A percentile compares a stretch with the other conserved stretches of the same genome.
These are phyloP conservation scores for Cheilosia urbana DNA, from an alignment of 2,888 invertebrate species.

Conservation along the genomic window DNA sequence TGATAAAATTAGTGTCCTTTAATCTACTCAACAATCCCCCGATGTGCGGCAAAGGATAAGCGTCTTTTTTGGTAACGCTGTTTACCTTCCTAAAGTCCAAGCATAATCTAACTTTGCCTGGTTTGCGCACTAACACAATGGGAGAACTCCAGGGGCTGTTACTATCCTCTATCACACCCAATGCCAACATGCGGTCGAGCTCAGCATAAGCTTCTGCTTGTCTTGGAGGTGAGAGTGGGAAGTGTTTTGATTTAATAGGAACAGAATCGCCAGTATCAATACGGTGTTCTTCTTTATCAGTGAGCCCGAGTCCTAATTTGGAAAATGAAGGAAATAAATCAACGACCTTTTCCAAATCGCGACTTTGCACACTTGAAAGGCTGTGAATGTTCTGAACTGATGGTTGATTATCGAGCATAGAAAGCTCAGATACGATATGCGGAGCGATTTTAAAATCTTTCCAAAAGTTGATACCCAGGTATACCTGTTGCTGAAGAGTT, in stretches of 20 bases:
- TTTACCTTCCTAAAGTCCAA: too few species aligned
- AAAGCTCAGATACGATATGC: not conserved
- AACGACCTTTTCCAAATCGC: not conserved
- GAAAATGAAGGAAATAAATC: not conserved
- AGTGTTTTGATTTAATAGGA: constrained; percentile 5
- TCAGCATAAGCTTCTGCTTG: not conserved
- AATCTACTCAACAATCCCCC: constrained; percentile 72
- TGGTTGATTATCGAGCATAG: not conserved
- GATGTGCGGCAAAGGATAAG: constrained; percentile 54
- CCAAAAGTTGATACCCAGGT: not conserved
- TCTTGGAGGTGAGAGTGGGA: constrained; percentile 1
- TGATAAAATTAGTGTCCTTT: not conserved
- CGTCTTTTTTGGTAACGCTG: constrained; percentile 70
- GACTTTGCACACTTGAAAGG: not conserved
- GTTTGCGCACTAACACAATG: too few species aligned
- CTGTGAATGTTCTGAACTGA: not conserved
- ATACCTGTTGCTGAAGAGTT: not conserved
- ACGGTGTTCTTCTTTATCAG: not conserved
- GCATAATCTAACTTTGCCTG: too few species aligned
- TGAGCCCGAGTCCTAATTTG: not conserved
- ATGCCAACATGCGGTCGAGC: not conserved
- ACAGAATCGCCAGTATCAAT: not conserved
- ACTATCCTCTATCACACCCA: constrained; percentile 76
- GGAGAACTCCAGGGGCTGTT: constrained; percentile 77
- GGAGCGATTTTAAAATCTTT: not conserved